phyloP scores from a whole-genome alignment of 2,888 invertebrate genomes.

The Seladonia tumulorum region DNA sequence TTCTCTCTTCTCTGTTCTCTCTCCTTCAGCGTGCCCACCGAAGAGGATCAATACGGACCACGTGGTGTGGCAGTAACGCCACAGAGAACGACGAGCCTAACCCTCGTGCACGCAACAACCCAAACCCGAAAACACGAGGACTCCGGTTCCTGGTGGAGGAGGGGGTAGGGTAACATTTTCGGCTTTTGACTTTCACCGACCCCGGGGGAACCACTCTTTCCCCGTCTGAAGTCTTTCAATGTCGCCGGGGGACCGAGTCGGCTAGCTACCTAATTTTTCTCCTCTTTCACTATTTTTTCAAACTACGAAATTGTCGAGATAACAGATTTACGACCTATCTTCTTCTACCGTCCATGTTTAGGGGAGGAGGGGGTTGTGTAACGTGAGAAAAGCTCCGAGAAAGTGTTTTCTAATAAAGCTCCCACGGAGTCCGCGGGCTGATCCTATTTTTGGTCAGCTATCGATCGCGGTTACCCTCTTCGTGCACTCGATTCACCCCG shows the following conservation, averaged over 20 bases:
- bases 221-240: neutral
- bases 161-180: slow-evolving; percentile 6
- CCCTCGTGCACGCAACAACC: slow-evolving; percentile 74
- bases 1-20: slow-evolving; percentile 70
- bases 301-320: neutral
- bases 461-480: slow-evolving; percentile 69
- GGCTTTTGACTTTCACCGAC: neutral
- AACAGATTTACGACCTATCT: neutral
- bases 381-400: slow-evolving; percentile 9
- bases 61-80: slow-evolving; percentile 81
- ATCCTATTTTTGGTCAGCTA: slow-evolving; percentile 71
- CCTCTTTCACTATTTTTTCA: neutral
- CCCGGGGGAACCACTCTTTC: neutral
- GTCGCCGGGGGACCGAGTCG: neutral
- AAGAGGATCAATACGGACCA: slow-evolving; percentile 83
- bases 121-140: slow-evolving; percentile 42
- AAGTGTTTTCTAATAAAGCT: slow-evolving; percentile 48
- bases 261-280: neutral
- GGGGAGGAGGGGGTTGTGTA: neutral
- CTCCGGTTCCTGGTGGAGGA: neutral
- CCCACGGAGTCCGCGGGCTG: slow-evolving; percentile 48
- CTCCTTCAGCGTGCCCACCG: slow-evolving; percentile 76
- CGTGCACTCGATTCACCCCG: slow-evolving; percentile 69
- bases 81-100: slow-evolving; percentile 68
- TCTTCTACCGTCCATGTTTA: neutral